Evolutionary conservation across 2,113 vertebrate genomes (phyloP).

Genomic region (Catagonus wagneri): DNA sequence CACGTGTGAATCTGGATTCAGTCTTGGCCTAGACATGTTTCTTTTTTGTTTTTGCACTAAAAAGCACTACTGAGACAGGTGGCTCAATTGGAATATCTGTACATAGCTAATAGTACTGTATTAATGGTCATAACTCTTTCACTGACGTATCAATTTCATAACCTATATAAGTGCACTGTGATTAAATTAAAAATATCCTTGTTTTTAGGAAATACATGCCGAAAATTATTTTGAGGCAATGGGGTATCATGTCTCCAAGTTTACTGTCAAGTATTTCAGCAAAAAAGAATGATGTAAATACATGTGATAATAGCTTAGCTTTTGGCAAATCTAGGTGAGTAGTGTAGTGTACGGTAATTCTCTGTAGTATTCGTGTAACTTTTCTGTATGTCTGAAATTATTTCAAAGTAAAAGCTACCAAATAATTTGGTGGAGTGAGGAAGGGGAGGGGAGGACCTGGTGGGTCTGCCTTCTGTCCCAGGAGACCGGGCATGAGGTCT

Average conservation of each 20-base stretch:
- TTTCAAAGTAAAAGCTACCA: slow-evolving; percentile 25
- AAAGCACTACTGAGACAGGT: neutral
- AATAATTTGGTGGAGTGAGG: neutral
- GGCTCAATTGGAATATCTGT: neutral
- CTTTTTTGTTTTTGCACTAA: neutral
- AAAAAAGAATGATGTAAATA: neutral
- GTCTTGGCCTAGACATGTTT: neutral
- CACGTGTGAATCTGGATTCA: neutral
- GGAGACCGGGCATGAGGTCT: neutral
- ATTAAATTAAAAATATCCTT: neutral
- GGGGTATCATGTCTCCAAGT: neutral
- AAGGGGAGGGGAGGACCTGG: neutral
- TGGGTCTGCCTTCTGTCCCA: neutral
- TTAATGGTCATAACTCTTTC: neutral
- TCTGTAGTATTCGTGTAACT: slow-evolving; percentile 1
- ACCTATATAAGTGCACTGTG: neutral
- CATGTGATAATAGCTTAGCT: neutral
- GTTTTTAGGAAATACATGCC: slow-evolving; percentile 12
- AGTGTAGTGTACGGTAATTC: neutral
- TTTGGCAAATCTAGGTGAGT: neutral
- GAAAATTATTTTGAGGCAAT: slow-evolving; percentile 21
- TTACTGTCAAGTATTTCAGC: slow-evolving; percentile 9
- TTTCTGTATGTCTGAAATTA: slow-evolving; percentile 31
- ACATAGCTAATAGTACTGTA: neutral
- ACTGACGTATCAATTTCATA: neutral